Evolutionary conservation across 1,140 invertebrate species (phyloP).

Genomic region (Diachasma alloeum): DNA sequence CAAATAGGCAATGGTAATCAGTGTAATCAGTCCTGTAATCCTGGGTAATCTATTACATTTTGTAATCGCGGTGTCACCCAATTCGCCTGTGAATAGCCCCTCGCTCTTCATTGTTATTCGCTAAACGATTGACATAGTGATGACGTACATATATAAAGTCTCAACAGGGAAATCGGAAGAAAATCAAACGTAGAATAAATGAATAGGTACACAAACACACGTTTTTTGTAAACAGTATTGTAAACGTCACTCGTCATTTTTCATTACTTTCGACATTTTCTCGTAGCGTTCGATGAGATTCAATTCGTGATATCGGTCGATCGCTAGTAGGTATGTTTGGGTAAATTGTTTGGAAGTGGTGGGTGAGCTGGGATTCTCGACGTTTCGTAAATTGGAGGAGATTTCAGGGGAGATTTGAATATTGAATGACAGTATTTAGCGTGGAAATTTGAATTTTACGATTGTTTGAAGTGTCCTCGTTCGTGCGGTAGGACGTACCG

Average conservation of each 20-base stretch:
- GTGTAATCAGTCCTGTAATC: no score
- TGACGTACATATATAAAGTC: neutral
- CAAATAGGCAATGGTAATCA: no score
- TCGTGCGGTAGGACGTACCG: constrained; percentile 45
- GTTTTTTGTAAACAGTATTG: neutral
- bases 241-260: no score
- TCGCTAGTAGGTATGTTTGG: neutral
- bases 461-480: constrained; percentile 25
- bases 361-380: neutral
- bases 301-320: neutral
- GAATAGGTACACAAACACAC: neutral
- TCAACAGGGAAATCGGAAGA: neutral
- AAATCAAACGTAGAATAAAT: neutral
- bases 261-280: neutral
- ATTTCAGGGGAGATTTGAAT: neutral
- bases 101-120: no score
- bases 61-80: no score
- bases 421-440: neutral
- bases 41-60: no score
- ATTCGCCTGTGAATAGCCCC: no score
- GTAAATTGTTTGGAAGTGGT: neutral
- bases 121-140: neutral
- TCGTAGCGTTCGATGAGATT: neutral
- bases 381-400: neutral
- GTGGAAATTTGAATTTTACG: constrained; percentile 6